Conservation (phyloP, 1,140 invertebrate species). For the Meteorus sp. region DNA sequence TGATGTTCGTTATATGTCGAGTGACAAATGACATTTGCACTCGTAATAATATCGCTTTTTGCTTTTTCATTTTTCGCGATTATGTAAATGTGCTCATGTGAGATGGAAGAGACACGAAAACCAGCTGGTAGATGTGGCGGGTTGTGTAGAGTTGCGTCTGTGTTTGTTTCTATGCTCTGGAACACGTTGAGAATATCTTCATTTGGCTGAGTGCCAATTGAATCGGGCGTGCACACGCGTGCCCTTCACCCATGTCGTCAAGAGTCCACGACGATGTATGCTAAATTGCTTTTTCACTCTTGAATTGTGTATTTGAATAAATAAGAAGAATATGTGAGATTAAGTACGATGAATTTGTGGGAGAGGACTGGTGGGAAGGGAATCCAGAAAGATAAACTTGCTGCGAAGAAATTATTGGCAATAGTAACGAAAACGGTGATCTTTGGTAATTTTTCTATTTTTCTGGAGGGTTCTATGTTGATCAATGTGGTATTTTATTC, state of each 20-base stretch:
- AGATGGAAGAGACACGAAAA: background rate
- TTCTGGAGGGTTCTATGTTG: too few species aligned
- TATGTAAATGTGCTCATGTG: background rate
- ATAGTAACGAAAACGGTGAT: too few species aligned
- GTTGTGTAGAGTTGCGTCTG: conserved; percentile 16
- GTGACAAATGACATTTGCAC: background rate
- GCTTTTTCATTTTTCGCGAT: background rate
- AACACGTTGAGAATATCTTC: conserved; percentile 55
- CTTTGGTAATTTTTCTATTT: too few species aligned
- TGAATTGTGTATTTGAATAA: too few species aligned
- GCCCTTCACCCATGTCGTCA: conserved; percentile 51
- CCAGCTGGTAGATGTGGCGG: conserved; percentile 10
- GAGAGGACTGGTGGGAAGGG: too few species aligned
- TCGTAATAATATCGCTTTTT: background rate
- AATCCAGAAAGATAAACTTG: too few species aligned
- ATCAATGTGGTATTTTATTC: too few species aligned
- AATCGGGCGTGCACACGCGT: conserved; percentile 40
- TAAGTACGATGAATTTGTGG: too few species aligned
- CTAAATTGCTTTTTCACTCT: conserved; percentile 51
- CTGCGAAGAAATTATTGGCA: too few species aligned
- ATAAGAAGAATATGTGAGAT: too few species aligned
- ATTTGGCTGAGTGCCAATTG: conserved; percentile 55
- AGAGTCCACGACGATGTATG: conserved; percentile 48
- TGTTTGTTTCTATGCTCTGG: too few species aligned
- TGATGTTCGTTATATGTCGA: background rate